Conservation (phyloP, 2,888 invertebrate species). For the Pseudeuparius sepicola region DNA sequence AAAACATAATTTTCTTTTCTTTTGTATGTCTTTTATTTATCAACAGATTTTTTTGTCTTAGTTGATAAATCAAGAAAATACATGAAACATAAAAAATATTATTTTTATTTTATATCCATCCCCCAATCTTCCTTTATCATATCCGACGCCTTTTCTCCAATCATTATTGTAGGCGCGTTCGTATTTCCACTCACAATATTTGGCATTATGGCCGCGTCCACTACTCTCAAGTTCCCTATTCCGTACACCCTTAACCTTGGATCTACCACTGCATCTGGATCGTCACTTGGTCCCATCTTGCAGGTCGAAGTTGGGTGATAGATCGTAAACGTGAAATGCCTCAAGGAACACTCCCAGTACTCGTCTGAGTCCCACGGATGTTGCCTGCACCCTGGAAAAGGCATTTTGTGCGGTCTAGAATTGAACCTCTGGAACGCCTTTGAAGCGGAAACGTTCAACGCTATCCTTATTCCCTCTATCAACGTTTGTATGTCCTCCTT, state of each 20-base stretch:
- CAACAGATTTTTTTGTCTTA: too few species aligned
- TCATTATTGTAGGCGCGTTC: slow-evolving; percentile 84
- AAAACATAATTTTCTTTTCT: too few species aligned
- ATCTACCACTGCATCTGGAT: slow-evolving; percentile 71
- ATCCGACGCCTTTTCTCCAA: slow-evolving; percentile 81
- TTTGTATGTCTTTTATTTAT: too few species aligned
- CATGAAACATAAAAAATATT: too few species aligned
- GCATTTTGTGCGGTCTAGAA: slow-evolving; percentile 66
- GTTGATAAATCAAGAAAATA: too few species aligned
- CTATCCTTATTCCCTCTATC: slow-evolving; percentile 77
- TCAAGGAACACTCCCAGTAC: slow-evolving; percentile 78
- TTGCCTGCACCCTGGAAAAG: slow-evolving; percentile 73
- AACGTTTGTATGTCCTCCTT: slow-evolving; percentile 69
- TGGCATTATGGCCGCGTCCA: slow-evolving; percentile 84
- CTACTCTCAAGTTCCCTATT: slow-evolving; percentile 64
- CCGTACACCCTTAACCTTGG: slow-evolving; percentile 68
- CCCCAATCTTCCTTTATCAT: slow-evolving; percentile 81
- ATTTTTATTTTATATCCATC: slow-evolving; percentile 21
- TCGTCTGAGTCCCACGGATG: slow-evolving; percentile 64
- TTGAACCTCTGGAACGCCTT: slow-evolving; percentile 73
- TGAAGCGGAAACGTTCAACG: slow-evolving; percentile 68
- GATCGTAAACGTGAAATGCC: slow-evolving; percentile 71
- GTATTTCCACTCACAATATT: slow-evolving; percentile 83
- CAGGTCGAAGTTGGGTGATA: slow-evolving; percentile 80
- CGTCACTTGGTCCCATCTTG: slow-evolving; percentile 75